Evolutionary conservation across 2,113 vertebrate species (phyloP), one percentile per base, ranked within the genome.

Genomic region (Falcunculus frontatus): DNA sequence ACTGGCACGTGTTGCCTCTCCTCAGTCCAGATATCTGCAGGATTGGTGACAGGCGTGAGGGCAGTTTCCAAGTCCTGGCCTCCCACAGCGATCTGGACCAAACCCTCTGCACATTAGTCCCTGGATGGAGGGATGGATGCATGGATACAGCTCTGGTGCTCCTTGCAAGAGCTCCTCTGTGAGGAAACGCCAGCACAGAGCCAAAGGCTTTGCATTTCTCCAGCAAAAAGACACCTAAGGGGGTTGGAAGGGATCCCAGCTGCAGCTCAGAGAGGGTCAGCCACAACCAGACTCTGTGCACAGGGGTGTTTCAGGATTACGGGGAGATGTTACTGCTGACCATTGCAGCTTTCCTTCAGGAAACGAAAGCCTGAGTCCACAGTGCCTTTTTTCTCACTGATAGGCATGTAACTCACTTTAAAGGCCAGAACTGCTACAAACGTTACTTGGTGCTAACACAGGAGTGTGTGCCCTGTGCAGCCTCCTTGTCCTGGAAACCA

Each of bases 1-100:
- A 52, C 6, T 7, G 19, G 53, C 42, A 17, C 0, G 0, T 26
- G 35, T 15, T 60, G 44, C 67, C 18, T 20, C 80, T 83, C 14
- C 1, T 5, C 52, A 81, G 19, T 46, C n/a, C 33, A 4, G 0
- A 4, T 84, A 30, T 60, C 59, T 3, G 0, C 22, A 13, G 72
- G 44, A 13, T n/a, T 4, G 3, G 32, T 56, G 74, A 25, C 47
- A 53, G 27, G 47, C 4, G 0, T 18, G 13, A 39, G 16, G 49
- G 13, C 41, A 8, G 7, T 64, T 92, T 53, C 55, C 1, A 1
- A 10, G 27, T 89, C 33, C 53, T 65, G 29, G 23, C 12, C 33
- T 33, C 1, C 1, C 27, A 4, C 4, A 0, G 26, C 0, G 0
- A 8, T 53, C n/a, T 46, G 35, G 39, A 26, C 30, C 74, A 65